These are phyloP conservation scores for Drosophila trapezifrons DNA, from an alignment of 1,140 invertebrate species.

Conservation along the genomic window DNA sequence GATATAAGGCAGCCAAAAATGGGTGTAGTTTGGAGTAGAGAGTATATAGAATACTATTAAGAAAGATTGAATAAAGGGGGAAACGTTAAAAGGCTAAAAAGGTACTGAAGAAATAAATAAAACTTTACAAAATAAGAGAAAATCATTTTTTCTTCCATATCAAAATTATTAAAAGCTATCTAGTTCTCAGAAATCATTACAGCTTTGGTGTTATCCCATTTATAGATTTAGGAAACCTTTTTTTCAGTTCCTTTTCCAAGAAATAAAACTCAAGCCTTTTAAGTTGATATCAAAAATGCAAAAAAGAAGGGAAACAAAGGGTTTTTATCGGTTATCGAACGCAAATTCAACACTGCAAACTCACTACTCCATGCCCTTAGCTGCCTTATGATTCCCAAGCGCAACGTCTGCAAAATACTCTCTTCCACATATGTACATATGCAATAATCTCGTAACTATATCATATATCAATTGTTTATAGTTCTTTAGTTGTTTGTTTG, in stretches of 20 bases:
- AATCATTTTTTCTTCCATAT: no score
- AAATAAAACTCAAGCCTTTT: no score
- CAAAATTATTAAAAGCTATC: not conserved
- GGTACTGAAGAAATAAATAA: no score
- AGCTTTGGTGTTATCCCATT: not conserved
- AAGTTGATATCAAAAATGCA: no score
- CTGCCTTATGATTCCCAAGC: slow-evolving; percentile 10
- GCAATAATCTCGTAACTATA: not conserved
- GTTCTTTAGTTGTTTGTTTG: slow-evolving; percentile 23
- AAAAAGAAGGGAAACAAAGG: no score
- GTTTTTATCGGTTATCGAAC: no score
- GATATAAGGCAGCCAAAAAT: not conserved
- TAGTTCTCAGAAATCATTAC: not conserved
- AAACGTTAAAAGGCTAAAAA: no score
- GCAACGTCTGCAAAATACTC: not conserved
- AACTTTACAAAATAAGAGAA: no score
- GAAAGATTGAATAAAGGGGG: no score
- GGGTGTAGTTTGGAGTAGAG: not conserved
- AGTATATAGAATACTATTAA: no score
- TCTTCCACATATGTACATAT: slow-evolving; percentile 33
- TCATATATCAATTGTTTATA: slow-evolving; percentile 1
- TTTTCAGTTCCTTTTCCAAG: no score
- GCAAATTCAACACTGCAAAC: not conserved
- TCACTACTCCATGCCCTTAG: not conserved
- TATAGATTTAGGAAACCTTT: no score